These are phyloP conservation scores for Panthera tigris DNA, from an alignment of 2,113 vertebrate species.

Conservation along the genomic window DNA sequence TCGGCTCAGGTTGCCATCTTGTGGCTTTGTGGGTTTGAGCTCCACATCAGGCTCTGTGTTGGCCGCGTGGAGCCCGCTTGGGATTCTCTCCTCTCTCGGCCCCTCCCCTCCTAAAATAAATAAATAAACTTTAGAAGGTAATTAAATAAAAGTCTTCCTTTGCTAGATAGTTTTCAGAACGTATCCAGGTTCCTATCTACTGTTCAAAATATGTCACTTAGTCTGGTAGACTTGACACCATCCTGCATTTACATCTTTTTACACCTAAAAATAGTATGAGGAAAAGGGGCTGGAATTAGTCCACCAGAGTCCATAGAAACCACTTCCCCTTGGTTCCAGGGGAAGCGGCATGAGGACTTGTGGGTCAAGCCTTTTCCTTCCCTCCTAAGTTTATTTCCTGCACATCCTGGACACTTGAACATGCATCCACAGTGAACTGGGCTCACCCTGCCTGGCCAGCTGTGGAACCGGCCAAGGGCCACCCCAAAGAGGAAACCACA, in stretches of 20 bases:
- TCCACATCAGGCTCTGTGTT: no score
- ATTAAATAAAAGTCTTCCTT: not conserved
- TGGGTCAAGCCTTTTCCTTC: slow-evolving; percentile 62
- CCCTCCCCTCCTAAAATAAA: no score
- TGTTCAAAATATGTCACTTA: not conserved
- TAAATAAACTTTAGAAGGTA: no score
- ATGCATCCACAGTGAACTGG: slow-evolving; percentile 10
- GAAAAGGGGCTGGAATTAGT: slow-evolving; percentile 73
- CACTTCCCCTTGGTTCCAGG: slow-evolving; percentile 74
- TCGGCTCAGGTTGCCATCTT: no score
- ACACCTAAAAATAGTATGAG: slow-evolving; percentile 76
- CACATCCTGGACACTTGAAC: slow-evolving; percentile 71
- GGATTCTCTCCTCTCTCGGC: no score
- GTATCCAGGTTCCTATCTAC: not conserved
- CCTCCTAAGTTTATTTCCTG: slow-evolving; percentile 59
- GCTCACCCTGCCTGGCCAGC: not conserved
- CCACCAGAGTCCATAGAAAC: slow-evolving; percentile 68
- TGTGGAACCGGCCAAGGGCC: not conserved
- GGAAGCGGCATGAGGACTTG: slow-evolving; percentile 69
- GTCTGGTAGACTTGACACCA: not conserved
- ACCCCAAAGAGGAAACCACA: not conserved
- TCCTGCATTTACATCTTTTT: slow-evolving; percentile 31
- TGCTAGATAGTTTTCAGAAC: slow-evolving; percentile 13
- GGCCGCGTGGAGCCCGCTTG: no score
- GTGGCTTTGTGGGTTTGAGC: no score